Evolutionary conservation across 2,888 invertebrate species (phyloP).

Genomic region (Phlogophora meticulosa): DNA sequence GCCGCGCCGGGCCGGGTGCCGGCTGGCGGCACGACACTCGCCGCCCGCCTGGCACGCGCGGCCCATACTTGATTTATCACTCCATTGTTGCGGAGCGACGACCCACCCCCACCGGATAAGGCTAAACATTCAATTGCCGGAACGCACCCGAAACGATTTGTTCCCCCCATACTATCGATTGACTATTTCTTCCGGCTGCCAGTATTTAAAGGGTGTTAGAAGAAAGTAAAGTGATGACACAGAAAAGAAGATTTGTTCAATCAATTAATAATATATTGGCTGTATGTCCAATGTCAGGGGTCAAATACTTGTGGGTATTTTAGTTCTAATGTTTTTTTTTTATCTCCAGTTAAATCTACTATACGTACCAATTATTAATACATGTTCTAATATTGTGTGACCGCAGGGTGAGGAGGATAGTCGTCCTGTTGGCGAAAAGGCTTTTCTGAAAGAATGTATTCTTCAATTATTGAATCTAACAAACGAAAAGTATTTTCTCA

Average conservation of each 20-base stretch:
- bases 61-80: slow-evolving; percentile 90
- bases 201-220: slow-evolving; percentile 67
- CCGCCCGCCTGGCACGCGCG: slow-evolving; percentile 83
- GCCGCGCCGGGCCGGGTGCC: slow-evolving; percentile 67
- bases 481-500: neutral
- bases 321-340: neutral
- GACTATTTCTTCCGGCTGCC: slow-evolving; percentile 79
- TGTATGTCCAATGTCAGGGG: neutral
- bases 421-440: neutral
- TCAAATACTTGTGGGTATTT: neutral
- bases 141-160: slow-evolving; percentile 88
- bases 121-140: slow-evolving; percentile 90
- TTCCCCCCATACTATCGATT: slow-evolving; percentile 85
- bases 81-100: slow-evolving; percentile 88
- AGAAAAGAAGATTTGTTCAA: slow-evolving; percentile 16
- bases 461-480: neutral
- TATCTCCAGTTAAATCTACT: neutral
- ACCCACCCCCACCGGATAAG: slow-evolving; percentile 88
- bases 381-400: neutral
- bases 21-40: slow-evolving; percentile 65
- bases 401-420: neutral
- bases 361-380: neutral
- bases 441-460: neutral
- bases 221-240: slow-evolving; percentile 25
- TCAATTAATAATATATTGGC: neutral